These are phyloP conservation scores for Drosophila sturtevanti DNA, from an alignment of 1,140 invertebrate genomes.

Conservation along the genomic window DNA sequence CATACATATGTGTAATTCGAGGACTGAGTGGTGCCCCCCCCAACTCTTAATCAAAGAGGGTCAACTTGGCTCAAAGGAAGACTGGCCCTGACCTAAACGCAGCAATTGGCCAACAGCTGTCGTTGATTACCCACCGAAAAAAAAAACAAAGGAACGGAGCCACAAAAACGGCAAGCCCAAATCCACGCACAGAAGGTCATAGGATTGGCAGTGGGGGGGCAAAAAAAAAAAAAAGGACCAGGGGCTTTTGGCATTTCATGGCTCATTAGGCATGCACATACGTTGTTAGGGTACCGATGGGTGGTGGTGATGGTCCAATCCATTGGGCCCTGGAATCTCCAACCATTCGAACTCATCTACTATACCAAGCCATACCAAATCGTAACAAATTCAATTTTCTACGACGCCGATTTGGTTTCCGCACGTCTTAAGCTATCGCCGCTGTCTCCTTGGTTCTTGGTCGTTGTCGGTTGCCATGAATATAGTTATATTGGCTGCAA, in stretches of 20 bases:
- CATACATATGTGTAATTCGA: background rate
- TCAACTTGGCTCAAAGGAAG: constrained; percentile 26
- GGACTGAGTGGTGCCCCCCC: background rate
- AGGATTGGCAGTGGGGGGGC: background rate
- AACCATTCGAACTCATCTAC: too few species aligned
- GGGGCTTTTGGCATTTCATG: constrained; percentile 65
- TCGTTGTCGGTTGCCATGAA: constrained; percentile 56
- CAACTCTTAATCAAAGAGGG: background rate
- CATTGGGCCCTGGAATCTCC: too few species aligned
- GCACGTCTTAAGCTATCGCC: constrained; percentile 74
- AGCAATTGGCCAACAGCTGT: constrained; percentile 49
- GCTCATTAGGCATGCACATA: constrained; percentile 80
- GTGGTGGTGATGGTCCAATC: background rate
- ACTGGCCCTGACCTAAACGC: constrained; percentile 36
- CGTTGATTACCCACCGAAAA: constrained; percentile 66
- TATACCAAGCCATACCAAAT: constrained; percentile 9
- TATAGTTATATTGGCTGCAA: constrained; percentile 72
- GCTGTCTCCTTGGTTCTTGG: constrained; percentile 24
- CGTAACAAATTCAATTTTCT: constrained; percentile 79
- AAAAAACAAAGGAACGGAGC: constrained; percentile 18
- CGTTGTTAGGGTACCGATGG: constrained; percentile 19
- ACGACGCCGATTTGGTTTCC: constrained; percentile 80
- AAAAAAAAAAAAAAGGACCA: constrained; percentile 32
- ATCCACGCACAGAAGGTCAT: too few species aligned
- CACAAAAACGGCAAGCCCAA: constrained; percentile 6